A percentile compares a stretch with the other conserved stretches of the same genome.
Conservation (phyloP, 1,140 invertebrate genomes). For the Hesperophylax magnus region DNA sequence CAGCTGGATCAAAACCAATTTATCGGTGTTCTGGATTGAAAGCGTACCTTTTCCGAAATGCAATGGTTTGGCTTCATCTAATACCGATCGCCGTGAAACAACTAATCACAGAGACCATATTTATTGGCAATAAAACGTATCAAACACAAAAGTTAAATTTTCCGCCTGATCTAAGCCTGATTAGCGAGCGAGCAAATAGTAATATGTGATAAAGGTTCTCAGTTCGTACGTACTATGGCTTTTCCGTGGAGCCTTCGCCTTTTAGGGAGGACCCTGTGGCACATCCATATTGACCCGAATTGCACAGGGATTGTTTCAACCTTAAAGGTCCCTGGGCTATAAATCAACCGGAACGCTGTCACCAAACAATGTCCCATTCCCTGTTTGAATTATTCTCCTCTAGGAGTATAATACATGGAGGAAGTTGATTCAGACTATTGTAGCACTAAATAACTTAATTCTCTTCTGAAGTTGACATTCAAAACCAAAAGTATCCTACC, state of each 20-base stretch:
- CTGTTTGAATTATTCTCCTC: not conserved
- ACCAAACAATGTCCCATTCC: conserved; percentile 17
- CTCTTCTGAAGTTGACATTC: too few species aligned
- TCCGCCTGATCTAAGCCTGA: not conserved
- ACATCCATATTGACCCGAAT: conserved; percentile 18
- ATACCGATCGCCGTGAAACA: not conserved
- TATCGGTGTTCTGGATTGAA: too few species aligned
- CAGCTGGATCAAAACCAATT: too few species aligned
- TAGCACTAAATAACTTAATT: not conserved
- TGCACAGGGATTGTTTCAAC: conserved; percentile 7
- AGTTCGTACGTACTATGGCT: too few species aligned
- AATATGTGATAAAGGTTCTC: not conserved
- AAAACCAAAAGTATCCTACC: too few species aligned
- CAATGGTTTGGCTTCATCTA: not conserved
- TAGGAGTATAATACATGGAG: not conserved
- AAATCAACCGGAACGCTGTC: conserved; percentile 28
- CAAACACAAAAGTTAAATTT: not conserved
- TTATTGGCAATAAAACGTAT: conserved; percentile 8
- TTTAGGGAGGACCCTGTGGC: not conserved
- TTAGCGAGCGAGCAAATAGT: not conserved
- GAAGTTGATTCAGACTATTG: not conserved
- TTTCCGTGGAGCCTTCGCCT: too few species aligned
- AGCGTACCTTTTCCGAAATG: too few species aligned
- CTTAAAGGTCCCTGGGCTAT: conserved; percentile 21
- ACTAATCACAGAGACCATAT: conserved; percentile 8